A percentile compares a stretch with the other conserved stretches of the same genome.
phyloP scores from a whole-genome alignment of 92 coral and sea anemone genomes.

The Blastomussa wellsi region DNA sequence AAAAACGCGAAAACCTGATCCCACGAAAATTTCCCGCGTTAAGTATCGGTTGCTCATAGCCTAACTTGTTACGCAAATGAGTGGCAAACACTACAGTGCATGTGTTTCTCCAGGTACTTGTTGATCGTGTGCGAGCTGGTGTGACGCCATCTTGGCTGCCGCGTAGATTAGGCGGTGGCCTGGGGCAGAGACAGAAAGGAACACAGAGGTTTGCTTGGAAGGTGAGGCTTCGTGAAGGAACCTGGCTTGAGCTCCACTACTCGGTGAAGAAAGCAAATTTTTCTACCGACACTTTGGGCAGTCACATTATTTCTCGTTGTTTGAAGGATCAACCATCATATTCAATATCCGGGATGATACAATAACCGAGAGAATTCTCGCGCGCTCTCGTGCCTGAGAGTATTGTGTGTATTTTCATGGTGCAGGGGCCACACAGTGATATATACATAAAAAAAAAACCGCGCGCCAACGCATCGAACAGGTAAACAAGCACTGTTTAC shows the following conservation, averaged over 20 bases:
- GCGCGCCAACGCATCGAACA: too few species aligned
- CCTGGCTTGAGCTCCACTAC: neutral
- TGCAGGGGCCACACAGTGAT: too few species aligned
- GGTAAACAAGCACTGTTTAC: too few species aligned
- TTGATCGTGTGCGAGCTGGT: conserved; percentile 61
- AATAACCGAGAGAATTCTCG: too few species aligned
- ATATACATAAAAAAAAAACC: too few species aligned
- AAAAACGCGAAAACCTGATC: neutral
- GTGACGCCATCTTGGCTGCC: conserved; percentile 57
- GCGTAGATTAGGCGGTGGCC: conserved; percentile 59
- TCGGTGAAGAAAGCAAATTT: neutral
- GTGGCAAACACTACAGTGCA: neutral
- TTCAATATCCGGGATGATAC: neutral
- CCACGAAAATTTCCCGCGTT: neutral
- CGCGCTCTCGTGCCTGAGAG: too few species aligned
- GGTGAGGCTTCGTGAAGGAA: conserved; percentile 7
- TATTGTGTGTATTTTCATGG: too few species aligned
- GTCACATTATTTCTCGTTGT: neutral
- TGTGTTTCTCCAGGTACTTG: conserved; percentile 35
- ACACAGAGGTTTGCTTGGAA: conserved; percentile 42
- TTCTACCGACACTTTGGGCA: neutral
- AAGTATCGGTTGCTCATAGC: neutral
- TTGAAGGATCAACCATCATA: neutral
- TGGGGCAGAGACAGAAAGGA: conserved; percentile 55
- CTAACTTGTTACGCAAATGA: neutral